A percentile compares a stretch with the other conserved stretches of the same genome.
These are phyloP conservation scores for Mareca penelope DNA, from an alignment of 2,797 vertebrate species.

Conservation along the genomic window DNA sequence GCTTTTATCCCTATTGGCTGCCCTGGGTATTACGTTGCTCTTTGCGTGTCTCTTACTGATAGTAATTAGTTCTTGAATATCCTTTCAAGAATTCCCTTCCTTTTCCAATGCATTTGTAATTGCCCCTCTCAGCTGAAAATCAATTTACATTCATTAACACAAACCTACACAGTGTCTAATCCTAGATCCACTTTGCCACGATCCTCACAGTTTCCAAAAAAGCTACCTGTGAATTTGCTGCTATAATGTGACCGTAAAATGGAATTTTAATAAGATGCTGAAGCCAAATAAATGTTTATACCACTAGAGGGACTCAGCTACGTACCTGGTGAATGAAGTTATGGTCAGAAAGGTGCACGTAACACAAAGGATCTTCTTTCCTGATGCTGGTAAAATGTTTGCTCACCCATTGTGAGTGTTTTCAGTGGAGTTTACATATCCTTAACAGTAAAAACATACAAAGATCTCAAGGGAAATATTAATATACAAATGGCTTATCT, in stretches of 20 bases:
- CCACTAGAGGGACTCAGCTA: constrained; percentile 74
- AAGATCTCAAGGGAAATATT: neutral
- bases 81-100: constrained; percentile 32
- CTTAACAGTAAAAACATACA: neutral
- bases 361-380: neutral
- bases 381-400: neutral
- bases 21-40: constrained; percentile 11
- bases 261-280: neutral
- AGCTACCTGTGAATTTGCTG: constrained; percentile 21
- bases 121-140: constrained; percentile 29
- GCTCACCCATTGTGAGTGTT: neutral
- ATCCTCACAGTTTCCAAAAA: neutral
- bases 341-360: neutral
- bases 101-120: neutral
- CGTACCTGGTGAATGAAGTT: neutral
- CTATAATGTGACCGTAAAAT: neutral
- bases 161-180: neutral
- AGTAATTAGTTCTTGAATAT: constrained; percentile 49
- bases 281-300: neutral
- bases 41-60: neutral
- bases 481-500: neutral
- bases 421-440: neutral
- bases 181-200: neutral
- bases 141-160: constrained; percentile 22
- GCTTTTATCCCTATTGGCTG: constrained; percentile 34